Conservation (phyloP, 2,888 invertebrate species). For the Elysia crispata region DNA sequence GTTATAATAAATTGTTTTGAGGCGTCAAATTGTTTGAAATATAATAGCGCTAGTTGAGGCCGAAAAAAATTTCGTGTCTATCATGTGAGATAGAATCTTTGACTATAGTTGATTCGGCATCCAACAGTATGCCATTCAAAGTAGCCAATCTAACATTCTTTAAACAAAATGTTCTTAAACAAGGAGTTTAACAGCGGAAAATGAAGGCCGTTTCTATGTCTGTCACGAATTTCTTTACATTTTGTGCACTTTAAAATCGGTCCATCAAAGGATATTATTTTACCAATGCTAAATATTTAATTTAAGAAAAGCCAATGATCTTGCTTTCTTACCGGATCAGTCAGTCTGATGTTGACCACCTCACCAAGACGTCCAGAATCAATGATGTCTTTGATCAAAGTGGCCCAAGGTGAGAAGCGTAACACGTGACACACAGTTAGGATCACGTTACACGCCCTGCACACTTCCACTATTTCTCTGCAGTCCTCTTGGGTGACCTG, state of each 20-base stretch:
- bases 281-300: neutral
- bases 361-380: constrained; percentile 77
- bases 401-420: constrained; percentile 75
- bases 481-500: constrained; percentile 77
- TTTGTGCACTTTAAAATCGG: no score
- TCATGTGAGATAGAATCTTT: no score
- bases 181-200: no score
- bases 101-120: no score
- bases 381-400: constrained; percentile 75
- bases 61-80: no score
- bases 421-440: constrained; percentile 78
- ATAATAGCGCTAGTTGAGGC: no score
- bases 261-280: neutral
- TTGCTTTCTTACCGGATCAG: constrained; percentile 77
- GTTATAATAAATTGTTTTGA: constrained; percentile 79
- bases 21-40: no score
- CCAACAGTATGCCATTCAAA: constrained; percentile 78
- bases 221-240: no score
- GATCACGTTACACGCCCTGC: constrained; percentile 72
- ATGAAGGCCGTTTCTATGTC: no score
- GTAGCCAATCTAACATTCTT: no score
- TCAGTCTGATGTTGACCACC: constrained; percentile 78
- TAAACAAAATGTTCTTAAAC: no score
- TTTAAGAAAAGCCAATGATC: no score
- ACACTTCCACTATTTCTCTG: constrained; percentile 74